Base-by-base conservation (phyloP, 2,113 vertebrate species). In the Scopus umbretta region DNA sequence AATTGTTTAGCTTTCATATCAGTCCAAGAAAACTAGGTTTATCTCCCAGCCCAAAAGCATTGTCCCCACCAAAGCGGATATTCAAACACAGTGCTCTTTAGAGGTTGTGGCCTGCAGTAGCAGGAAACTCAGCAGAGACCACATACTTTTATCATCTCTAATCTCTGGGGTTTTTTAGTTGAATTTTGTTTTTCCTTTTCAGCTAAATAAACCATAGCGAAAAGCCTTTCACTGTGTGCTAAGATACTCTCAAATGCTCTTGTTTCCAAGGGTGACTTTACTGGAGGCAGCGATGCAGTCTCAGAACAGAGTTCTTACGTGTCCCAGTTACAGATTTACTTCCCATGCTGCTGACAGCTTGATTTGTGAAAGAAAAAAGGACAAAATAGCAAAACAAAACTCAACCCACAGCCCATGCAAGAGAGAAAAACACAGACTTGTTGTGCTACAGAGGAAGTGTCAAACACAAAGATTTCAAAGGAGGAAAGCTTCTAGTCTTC, bases 181-280 rank as follows among this genome's bases (percentile, higher is more conserved):
- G 58, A 85, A 90, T 80, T 96, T 82, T 68, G 56, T 67, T 93
- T 78, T 92, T 73, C 26, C 55, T 92, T 95, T 95, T 84, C 88
- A 92, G 66, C 66, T 87, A 81, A 89, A 92, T 58, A 94, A 95
- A 86, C 80, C 6, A 0, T 66, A 62, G 88, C 10, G 0, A 86
- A 92, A 92, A 81, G 76, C 43, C 56, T 94, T 96, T 94, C 65
- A n/a, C 61, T 87, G 36, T 74, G 52, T 79, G 56, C 88, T 93
- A 34, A 88, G 19, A 88, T 78, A 90, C 11, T 92, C 82, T 93
- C 30, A 71, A 94, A 67, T 80, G 73, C 75, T 89, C 92, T 84
- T 80, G 91, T 97, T 97, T 94, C 91, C 91, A 94, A 87, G 94
- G 83, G 80, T 92, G 53, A 94, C 70, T 87, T 94, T 95, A 70